Conservation (phyloP, 2,888 invertebrate genomes). For the Boloria euphrosyne region DNA sequence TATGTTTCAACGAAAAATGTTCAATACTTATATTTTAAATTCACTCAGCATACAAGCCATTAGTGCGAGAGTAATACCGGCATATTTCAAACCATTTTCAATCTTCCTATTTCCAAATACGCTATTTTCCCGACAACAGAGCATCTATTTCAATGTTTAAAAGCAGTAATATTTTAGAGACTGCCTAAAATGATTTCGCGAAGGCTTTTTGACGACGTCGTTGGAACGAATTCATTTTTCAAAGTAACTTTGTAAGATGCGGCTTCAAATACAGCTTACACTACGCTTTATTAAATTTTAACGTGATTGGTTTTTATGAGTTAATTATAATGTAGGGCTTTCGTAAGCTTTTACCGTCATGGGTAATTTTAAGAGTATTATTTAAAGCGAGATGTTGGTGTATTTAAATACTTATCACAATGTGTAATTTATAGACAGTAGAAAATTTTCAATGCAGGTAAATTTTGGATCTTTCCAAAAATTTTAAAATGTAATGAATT, state of each 20-base stretch:
- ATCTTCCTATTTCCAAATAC: constrained; percentile 39
- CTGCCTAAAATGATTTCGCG: constrained; percentile 57
- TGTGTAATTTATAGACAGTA: too few relatives aligned
- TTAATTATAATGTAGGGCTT: neutral
- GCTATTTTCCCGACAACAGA: constrained; percentile 37
- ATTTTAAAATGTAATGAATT: too few relatives aligned
- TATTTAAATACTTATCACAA: too few relatives aligned
- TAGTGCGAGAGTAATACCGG: constrained; percentile 28
- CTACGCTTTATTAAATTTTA: constrained; percentile 45
- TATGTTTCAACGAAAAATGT: constrained; percentile 36
- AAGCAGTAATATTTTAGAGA: constrained; percentile 53
- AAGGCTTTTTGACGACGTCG: constrained; percentile 54
- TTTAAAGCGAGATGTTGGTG: too few relatives aligned
- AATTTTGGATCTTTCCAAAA: too few relatives aligned
- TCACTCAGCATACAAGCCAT: constrained; percentile 27
- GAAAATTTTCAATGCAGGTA: too few relatives aligned
- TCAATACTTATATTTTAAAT: constrained; percentile 32
- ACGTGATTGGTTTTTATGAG: constrained; percentile 1
- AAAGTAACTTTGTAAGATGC: constrained; percentile 54
- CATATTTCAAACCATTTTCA: constrained; percentile 39
- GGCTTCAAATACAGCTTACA: constrained; percentile 8
- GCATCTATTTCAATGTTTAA: constrained; percentile 46
- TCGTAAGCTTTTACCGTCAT: too few relatives aligned
- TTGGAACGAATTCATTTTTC: constrained; percentile 65
- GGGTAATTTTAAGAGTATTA: neutral